Conservation (phyloP, 1,140 invertebrate species). For the Drosophila sucinea region DNA sequence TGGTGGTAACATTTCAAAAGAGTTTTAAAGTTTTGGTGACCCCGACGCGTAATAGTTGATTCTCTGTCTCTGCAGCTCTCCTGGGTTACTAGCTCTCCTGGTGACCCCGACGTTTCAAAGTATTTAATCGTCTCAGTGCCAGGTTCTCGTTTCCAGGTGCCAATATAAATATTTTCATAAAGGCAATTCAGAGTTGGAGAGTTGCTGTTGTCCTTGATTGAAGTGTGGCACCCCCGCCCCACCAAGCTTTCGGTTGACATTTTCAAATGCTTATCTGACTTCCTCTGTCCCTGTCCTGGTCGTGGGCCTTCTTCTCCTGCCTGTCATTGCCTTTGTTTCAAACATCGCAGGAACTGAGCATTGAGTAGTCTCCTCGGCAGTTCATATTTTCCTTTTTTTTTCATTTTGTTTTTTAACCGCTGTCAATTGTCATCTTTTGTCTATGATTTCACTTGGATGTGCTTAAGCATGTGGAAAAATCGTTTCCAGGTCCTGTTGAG, state of each 20-base stretch:
- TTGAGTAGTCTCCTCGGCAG: slow-evolving; percentile 17
- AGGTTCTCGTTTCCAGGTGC: slow-evolving; percentile 47
- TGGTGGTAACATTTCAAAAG: not conserved
- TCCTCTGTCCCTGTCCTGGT: slow-evolving; percentile 39
- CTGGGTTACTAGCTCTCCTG: not conserved
- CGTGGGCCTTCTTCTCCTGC: not conserved
- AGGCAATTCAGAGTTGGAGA: slow-evolving; percentile 33
- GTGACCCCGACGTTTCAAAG: slow-evolving; percentile 4
- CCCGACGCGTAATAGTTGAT: not conserved
- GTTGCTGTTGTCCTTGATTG: slow-evolving; percentile 59
- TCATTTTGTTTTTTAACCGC: slow-evolving; percentile 37
- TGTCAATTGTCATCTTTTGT: slow-evolving; percentile 72
- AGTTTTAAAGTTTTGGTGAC: slow-evolving; percentile 2
- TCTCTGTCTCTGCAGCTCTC: slow-evolving; percentile 7
- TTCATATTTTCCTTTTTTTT: slow-evolving; percentile 19
- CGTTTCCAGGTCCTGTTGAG: slow-evolving; percentile 72
- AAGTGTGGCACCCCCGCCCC: slow-evolving; percentile 20
- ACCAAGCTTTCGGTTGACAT: slow-evolving; percentile 51
- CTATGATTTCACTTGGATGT: slow-evolving; percentile 17
- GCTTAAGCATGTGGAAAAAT: slow-evolving; percentile 77
- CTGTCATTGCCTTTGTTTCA: slow-evolving; percentile 46
- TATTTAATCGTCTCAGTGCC: too few relatives aligned
- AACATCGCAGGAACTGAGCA: slow-evolving; percentile 4
- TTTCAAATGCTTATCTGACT: slow-evolving; percentile 74
- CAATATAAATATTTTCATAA: slow-evolving; percentile 77